Evolutionary conservation across 1,140 invertebrate genomes (phyloP), one percentile per base, ranked within the genome.

Genomic region (Macrobrachium rosenbergii): DNA sequence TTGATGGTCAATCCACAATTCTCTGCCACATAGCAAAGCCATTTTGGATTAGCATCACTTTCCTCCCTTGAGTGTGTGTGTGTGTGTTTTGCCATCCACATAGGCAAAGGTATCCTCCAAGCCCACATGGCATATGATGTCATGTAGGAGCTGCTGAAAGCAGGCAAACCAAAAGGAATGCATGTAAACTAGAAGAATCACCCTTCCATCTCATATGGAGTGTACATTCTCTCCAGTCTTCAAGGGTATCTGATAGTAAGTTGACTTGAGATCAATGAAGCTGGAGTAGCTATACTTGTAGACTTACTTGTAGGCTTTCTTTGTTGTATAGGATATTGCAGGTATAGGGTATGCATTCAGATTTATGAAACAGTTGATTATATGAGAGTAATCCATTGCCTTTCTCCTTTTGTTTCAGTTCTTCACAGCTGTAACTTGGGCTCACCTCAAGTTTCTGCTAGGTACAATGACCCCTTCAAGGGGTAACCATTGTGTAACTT

Each of bases 1-100:
- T 77, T 77, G 81, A 67, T 82, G 64, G 81, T 77, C 62, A 82
- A 23, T 72, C 81, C 62, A 77, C 75, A 73, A 6, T 77, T 77
- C 17, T 72, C 62, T 8, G 62, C 17, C 28, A 6, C 81, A 37
- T 8, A 82, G 28, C 43, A 77, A 59, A 82, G 78, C 64, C 19
- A 19, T 82, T 77, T 11, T 62, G 2, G 73, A 37, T 82, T 82
- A 60, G 60, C 45, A 77, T 69, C 62, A 67, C 75, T 73, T 12
- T 82, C 81, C 23, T 82, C 19, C 23, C 28, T 52, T 7, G 43
- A 82, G 7, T 80, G 28, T 69, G 81, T 82, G 37, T 77, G 43
- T 77, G 7, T 80, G 28, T 69, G 81, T 82, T 2, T 77, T 82
- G 73, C 78, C 28, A n/a, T 77, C 62, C 63, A 79, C 28, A 52